phyloP scores from a whole-genome alignment of 2,888 invertebrate species.

The Limnephilus rhombicus region DNA sequence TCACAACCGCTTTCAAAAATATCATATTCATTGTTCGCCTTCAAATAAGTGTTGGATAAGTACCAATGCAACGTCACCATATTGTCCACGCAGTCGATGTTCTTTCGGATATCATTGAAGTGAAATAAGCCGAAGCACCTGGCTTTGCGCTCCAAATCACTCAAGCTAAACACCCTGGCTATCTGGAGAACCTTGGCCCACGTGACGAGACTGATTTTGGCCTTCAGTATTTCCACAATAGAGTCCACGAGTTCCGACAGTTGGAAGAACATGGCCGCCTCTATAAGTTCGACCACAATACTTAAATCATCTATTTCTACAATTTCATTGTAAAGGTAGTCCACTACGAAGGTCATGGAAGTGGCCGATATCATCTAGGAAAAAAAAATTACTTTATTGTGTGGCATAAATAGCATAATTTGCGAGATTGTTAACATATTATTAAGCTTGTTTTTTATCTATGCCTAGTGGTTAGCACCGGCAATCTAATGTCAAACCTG shows the following conservation, averaged over 20 bases:
- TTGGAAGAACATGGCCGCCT: slow-evolving; percentile 72
- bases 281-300: slow-evolving; percentile 69
- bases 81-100: slow-evolving; percentile 68
- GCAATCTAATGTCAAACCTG: background rate
- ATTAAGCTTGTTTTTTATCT: too few species aligned
- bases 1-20: slow-evolving; percentile 71
- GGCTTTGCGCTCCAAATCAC: slow-evolving; percentile 43
- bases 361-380: slow-evolving; percentile 71
- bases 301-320: slow-evolving; percentile 68
- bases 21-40: slow-evolving; percentile 69
- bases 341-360: slow-evolving; percentile 71
- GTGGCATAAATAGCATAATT: background rate
- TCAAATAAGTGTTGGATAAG: slow-evolving; percentile 69
- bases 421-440: too few species aligned
- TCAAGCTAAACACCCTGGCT: slow-evolving; percentile 48
- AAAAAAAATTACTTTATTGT: slow-evolving; percentile 43
- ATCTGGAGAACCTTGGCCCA: slow-evolving; percentile 59
- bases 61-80: slow-evolving; percentile 70
- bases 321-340: slow-evolving; percentile 68
- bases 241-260: slow-evolving; percentile 70
- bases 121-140: slow-evolving; percentile 69
- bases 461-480: background rate
- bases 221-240: slow-evolving; percentile 67
- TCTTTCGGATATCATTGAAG: slow-evolving; percentile 69
- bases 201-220: slow-evolving; percentile 43